Evolutionary conservation across 2,888 invertebrate genomes (phyloP).

Genomic region (Hirtodrosophila histrioides): DNA sequence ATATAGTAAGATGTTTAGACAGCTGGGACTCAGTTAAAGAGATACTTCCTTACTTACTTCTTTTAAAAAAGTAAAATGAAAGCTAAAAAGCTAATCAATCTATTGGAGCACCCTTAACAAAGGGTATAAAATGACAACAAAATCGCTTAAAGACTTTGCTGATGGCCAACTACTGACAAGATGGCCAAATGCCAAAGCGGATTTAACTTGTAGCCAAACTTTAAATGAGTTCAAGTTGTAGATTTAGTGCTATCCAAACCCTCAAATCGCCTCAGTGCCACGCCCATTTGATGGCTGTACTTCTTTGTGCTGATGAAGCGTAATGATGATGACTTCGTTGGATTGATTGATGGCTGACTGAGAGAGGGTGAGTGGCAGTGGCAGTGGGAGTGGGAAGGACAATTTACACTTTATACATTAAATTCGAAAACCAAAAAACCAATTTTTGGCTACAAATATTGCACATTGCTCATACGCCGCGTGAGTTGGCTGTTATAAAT

Average conservation of each 20-base stretch:
- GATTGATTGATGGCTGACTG: slow-evolving; percentile 59
- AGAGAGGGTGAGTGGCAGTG: not conserved
- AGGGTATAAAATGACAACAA: slow-evolving; percentile 45
- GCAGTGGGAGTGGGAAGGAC: not conserved
- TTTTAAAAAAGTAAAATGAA: slow-evolving; percentile 5
- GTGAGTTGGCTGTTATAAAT: slow-evolving; percentile 29
- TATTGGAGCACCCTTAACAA: slow-evolving; percentile 15
- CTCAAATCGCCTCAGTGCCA: slow-evolving; percentile 6
- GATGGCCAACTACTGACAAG: slow-evolving; percentile 61
- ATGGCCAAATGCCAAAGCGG: slow-evolving; percentile 70
- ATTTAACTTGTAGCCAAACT: slow-evolving; percentile 71
- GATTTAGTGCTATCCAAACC: slow-evolving; percentile 43
- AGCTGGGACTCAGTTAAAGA: no score
- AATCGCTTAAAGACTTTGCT: slow-evolving; percentile 67
- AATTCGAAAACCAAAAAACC: not conserved
- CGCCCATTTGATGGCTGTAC: slow-evolving; percentile 39
- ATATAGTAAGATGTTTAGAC: no score
- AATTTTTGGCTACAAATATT: not conserved
- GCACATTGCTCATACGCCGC: slow-evolving; percentile 67
- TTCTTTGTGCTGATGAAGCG: slow-evolving; percentile 52
- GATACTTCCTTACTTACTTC: slow-evolving; percentile 7
- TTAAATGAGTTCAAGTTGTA: slow-evolving; percentile 76
- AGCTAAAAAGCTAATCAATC: slow-evolving; percentile 34
- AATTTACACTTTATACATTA: slow-evolving; percentile 54
- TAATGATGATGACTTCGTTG: slow-evolving; percentile 71